Base-by-base conservation (phyloP, 2,797 vertebrate species). In the Sebastes umbrosus region DNA sequence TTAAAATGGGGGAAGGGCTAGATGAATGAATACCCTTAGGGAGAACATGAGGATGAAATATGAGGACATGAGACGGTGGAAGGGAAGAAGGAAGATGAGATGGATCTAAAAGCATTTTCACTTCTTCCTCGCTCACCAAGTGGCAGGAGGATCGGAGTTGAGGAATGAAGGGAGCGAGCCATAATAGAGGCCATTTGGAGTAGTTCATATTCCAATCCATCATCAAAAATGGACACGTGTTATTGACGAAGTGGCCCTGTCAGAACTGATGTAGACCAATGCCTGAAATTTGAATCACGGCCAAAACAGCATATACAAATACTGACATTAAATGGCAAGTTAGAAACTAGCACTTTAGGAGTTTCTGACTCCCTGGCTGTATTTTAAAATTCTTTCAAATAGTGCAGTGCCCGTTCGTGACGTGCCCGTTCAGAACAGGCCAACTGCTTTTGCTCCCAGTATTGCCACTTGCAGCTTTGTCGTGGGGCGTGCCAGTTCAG, bases 121-220 rank as follows among this genome's bases (percentile, higher is more conserved):
- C 25, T 75, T 69, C 32, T 31, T 5, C 50, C 81, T 69, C 1
- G 3, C 22, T 77, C 50, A 52, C 13, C 8, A 69, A 82, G 54
- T 13, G 32, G 3, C 18, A 77, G 6, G 18, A 57, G 36, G 24
- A 66, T 50, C 1, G 2, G 58, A 73, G 63, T 29, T 52, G 65
- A 87, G 69, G 10, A 79, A 77, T 79, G 64, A 32, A 69, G 55
- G 32, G 25, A 67, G 27, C 1, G 14, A 68, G 27, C 25, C 59
- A 12, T 60, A 76, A 73, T 52, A 18, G 52, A 77, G 57, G 20
- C 58, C 16, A 50, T 69, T 25, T 36, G 16, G 32, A 59, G 25
- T 5, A 8, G 27, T 75, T 83, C 68, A 68, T 72, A 27, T 69
- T 82, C 39, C 50, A 73, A 50, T 78, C 62, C 36, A 75, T 80